Evolutionary conservation across 2,113 vertebrate species (phyloP).

Genomic region (Taurulus bubalis): DNA sequence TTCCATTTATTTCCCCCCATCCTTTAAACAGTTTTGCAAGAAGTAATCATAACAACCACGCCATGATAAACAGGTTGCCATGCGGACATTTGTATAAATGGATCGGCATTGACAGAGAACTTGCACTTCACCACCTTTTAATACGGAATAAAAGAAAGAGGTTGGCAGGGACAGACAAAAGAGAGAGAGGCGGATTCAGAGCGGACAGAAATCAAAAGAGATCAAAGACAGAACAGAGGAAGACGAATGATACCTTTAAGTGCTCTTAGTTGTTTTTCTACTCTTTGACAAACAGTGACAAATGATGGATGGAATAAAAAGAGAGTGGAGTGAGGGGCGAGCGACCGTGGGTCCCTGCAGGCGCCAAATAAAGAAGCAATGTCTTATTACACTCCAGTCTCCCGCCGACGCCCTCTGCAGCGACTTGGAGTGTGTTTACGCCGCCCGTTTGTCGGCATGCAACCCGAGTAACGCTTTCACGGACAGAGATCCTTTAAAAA

Average conservation of each 20-base stretch:
- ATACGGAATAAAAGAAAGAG: background rate
- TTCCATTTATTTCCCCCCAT: background rate
- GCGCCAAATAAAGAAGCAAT: constrained; percentile 43
- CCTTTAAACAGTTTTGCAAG: background rate
- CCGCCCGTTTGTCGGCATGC: background rate
- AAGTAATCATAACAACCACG: background rate
- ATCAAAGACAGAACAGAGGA: constrained; percentile 44
- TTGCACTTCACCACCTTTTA: background rate
- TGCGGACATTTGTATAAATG: background rate
- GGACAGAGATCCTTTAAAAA: background rate
- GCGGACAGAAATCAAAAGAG: constrained; percentile 9
- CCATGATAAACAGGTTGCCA: background rate
- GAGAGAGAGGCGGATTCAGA: background rate
- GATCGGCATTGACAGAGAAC: background rate
- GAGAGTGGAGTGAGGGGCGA: constrained; percentile 29
- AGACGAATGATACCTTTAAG: constrained; percentile 63
- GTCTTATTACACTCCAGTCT: constrained; percentile 50
- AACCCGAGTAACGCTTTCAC: background rate
- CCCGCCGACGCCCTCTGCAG: constrained; percentile 20
- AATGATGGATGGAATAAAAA: constrained; percentile 71
- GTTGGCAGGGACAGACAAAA: background rate
- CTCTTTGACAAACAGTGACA: constrained; percentile 66
- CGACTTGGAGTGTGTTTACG: constrained; percentile 12
- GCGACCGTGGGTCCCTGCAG: constrained; percentile 38
- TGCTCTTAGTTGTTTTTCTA: constrained; percentile 60